Base-by-base conservation (phyloP, 2,797 vertebrate species). In the Ctenopoma multispine region DNA sequence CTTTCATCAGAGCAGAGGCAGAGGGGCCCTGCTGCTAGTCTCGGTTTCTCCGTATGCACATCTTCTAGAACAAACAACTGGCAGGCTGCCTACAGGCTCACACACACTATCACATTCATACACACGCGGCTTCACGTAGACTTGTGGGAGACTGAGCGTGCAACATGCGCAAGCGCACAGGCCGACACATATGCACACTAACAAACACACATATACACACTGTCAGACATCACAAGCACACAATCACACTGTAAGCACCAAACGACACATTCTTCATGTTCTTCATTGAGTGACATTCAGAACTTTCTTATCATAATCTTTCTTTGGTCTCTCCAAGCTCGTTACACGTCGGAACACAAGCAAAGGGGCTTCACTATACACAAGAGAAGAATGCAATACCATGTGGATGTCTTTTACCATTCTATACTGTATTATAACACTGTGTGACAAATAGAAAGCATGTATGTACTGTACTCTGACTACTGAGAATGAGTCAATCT, bases 1-100 rank as follows among this genome's bases (percentile, higher is more conserved):
- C 90, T 93, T 92, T 93, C 90, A 91, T 92, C 91, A 86, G 86
- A 89, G 87, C 74, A 72, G 79, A 82, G 72, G 85, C 83, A 73
- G 85, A 85, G 85, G 84, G 79, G 74, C 76, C 69, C 70, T 87
- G 90, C 89, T 93, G 93, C 95, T 94, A 82, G 91, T 94, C 94
- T 93, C 93, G 89, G 90, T 94, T 86, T 76, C 85, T 85, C 72
- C 82, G 92, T 93, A 93, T 89, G 82, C 81, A 77, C 92, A 94
- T 94, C 95, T 94, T 94, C 87, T 87, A 89, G 90, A 94, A 92
- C 91, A 96, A 95, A 95, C 94, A 95, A 95, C 87, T 92, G 92
- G 81, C 86, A 79, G 87, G 82, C 80, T 69, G 82, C 84, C 90
- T 80, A 81, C 76, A 71, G 85, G 85, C 89, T 79, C 80, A 62